Percentiles rank a stretch among this genome's conserved stretches.
Conservation (phyloP, 2,113 vertebrate species). For the Python bivittatus region DNA sequence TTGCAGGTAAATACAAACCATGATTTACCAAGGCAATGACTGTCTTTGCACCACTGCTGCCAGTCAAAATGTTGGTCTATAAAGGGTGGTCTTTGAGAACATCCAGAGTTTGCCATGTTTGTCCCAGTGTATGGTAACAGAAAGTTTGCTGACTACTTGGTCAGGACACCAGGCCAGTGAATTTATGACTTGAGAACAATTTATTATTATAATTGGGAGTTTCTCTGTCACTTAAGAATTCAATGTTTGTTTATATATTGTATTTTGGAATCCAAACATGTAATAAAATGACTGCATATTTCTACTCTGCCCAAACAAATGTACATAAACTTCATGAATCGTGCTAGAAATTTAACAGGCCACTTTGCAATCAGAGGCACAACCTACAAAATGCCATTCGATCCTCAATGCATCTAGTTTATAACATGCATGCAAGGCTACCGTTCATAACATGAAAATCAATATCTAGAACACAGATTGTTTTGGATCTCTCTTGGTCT, state of each 20-base stretch:
- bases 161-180: background rate
- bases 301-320: slow-evolving; percentile 5
- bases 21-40: background rate
- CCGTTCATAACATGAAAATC: background rate
- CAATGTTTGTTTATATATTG: background rate
- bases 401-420: background rate
- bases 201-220: background rate
- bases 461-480: background rate
- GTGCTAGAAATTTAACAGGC: slow-evolving; percentile 23
- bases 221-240: background rate
- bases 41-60: background rate
- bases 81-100: background rate
- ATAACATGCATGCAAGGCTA: background rate
- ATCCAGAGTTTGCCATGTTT: background rate
- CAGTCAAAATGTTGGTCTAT: background rate
- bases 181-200: background rate
- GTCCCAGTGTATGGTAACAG: background rate
- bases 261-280: background rate
- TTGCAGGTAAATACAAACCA: background rate
- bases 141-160: background rate
- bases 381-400: background rate
- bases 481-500: background rate
- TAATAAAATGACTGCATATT: background rate
- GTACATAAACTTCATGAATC: background rate
- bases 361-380: background rate